Evolutionary conservation across 2,113 vertebrate species (phyloP), one percentile per base, ranked within the genome.

Genomic region (Hymenochirus boettgeri): DNA sequence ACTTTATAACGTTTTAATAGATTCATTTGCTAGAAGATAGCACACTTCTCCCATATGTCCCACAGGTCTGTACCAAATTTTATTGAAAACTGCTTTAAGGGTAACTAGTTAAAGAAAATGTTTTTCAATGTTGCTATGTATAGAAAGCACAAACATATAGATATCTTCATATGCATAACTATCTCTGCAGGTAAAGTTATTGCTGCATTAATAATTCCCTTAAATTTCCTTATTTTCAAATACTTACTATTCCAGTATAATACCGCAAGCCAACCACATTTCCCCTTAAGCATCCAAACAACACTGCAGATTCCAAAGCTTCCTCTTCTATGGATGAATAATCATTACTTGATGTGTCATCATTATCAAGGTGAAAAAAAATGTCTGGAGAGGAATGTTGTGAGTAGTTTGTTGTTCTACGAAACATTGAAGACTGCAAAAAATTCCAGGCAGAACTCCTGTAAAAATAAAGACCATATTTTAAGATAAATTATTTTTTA

Each of bases 261-360:
- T 93, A 93, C 39, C 84, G 85, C 31, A 97, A 80, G 58, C 94
- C 94, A 75, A 97, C 92, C 59, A 95, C 84, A 47, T 70, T 92
- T 64, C 92, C 91, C 81, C 79, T 63, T 62, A 97, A 74, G 33
- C 73, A 83, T 67, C 93, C 93, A 69, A 93, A 91, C 42, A 88
- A 77, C 29, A 90, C 48, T 4, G 76, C 80, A 15, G 84, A 89
- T 35, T 92, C 89, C 6, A 81, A 61, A 17, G 93, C 92, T 17
- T 89, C 86, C 69, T 93, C 90, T 50, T 52, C 37, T 42, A 60
- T 70, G 18, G 72, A 71, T 66, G 77, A n/a, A 4, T 75, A 71
- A 1, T 87, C 83, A 2, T 84, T 84, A 47, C 86, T 77, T 45
- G 77, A 72, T 4, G 82, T 25, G 52, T 74, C 77, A 79, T 89